Percentiles rank a stretch among this genome's conserved stretches.
Evolutionary conservation across 1,140 invertebrate species (phyloP).

Genomic region (Rhopalosiphum padi): DNA sequence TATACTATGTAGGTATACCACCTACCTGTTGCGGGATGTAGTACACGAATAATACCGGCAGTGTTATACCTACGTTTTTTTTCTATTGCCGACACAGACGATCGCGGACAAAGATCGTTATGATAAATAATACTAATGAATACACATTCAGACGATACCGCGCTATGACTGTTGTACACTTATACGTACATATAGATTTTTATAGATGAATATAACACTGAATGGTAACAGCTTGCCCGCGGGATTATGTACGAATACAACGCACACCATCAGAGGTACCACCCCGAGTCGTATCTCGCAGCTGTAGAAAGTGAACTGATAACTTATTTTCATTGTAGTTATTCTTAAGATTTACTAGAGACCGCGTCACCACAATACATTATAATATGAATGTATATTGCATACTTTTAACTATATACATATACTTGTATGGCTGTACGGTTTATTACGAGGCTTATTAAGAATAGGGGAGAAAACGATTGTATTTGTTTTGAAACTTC

Average conservation of each 20-base stretch:
- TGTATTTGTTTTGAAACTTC: background rate
- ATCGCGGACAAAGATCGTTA: background rate
- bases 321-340: background rate
- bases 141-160: background rate
- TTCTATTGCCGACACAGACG: background rate
- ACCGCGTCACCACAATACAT: background rate
- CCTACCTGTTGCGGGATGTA: background rate
- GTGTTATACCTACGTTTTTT: background rate
- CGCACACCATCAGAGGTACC: background rate
- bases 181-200: background rate
- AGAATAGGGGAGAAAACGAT: no score
- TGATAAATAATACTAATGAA: constrained; percentile 12
- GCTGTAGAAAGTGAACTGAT: background rate
- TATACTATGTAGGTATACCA: background rate
- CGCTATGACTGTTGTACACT: background rate
- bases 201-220: background rate
- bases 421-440: background rate
- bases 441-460: background rate
- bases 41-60: background rate
- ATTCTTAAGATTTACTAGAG: background rate
- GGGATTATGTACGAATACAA: background rate
- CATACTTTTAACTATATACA: background rate
- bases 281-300: background rate
- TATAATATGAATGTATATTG: background rate
- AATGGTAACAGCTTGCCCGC: constrained; percentile 1